These are phyloP conservation scores for Chaetodon trifasciatus DNA, from an alignment of 2,797 vertebrate species.

Conservation along the genomic window DNA sequence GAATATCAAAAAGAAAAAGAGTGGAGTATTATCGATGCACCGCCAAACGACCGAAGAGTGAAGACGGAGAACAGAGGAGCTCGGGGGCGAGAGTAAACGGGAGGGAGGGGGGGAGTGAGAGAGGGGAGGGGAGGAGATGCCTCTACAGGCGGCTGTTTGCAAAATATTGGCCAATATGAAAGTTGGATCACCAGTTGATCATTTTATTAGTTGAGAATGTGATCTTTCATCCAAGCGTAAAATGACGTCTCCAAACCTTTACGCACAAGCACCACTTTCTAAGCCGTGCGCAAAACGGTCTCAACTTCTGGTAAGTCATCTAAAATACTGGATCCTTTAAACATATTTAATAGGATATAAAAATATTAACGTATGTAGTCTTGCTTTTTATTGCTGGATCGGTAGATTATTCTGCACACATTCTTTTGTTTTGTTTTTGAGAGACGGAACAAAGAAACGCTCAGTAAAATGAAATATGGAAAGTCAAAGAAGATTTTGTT, in stretches of 20 bases:
- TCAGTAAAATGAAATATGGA: conserved; percentile 48
- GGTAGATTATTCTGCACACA: rapidly evolving
- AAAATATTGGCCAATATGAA: conserved; percentile 80
- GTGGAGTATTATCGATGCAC: conserved; percentile 79
- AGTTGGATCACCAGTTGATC: conserved; percentile 71
- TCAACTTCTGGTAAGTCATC: not conserved
- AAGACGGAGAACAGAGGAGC: conserved; percentile 81
- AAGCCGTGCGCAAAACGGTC: not conserved
- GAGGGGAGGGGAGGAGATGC: conserved; percentile 83
- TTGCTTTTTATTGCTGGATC: not conserved
- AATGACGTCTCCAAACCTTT: conserved; percentile 67
- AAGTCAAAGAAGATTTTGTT: conserved; percentile 57
- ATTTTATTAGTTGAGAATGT: conserved; percentile 39
- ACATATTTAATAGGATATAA: not conserved
- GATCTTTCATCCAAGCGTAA: conserved; percentile 46
- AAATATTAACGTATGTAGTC: not conserved
- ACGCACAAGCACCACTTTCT: conserved; percentile 52
- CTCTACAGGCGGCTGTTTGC: conserved; percentile 83
- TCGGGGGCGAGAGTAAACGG: conserved; percentile 77
- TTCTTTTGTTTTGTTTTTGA: not conserved
- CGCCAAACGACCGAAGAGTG: conserved; percentile 80
- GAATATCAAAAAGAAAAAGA: conserved; percentile 69
- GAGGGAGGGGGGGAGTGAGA: conserved; percentile 53
- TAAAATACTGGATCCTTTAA: conserved; percentile 4
- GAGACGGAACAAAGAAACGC: conserved; percentile 18